These are phyloP conservation scores for Pogonocichla stellata DNA, from an alignment of 2,113 vertebrate species.

Conservation along the genomic window DNA sequence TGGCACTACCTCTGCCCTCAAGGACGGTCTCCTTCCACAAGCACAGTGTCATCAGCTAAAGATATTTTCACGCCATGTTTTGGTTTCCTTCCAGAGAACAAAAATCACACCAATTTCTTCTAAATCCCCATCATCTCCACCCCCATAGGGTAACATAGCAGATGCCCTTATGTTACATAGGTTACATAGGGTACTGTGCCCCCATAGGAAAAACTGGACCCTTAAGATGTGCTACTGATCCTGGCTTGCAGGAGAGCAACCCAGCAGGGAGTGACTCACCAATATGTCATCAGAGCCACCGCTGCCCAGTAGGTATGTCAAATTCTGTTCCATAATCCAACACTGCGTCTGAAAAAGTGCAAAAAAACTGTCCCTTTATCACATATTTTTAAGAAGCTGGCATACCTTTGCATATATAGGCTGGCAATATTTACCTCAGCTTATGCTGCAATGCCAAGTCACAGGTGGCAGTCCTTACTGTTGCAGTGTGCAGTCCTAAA, in stretches of 20 bases:
- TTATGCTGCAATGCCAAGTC: background rate
- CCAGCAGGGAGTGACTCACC: background rate
- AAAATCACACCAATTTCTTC: background rate
- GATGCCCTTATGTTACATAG: too few relatives aligned
- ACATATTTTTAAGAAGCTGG: background rate
- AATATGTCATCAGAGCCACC: fast-evolving
- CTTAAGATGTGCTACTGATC: background rate
- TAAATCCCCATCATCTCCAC: background rate
- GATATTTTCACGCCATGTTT: background rate
- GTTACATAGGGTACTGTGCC: too few relatives aligned
- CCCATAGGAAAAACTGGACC: background rate
- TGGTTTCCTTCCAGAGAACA: background rate
- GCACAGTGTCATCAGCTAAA: background rate
- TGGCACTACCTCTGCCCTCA: background rate
- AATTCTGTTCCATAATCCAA: conserved; percentile 21
- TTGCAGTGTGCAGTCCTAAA: background rate
- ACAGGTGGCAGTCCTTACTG: background rate
- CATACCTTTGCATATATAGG: background rate
- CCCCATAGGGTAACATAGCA: too few relatives aligned
- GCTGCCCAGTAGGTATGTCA: background rate
- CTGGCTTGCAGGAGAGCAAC: background rate
- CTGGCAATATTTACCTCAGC: background rate
- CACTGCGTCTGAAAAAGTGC: background rate
- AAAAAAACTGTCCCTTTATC: background rate
- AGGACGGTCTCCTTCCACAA: background rate